phyloP scores from a whole-genome alignment of 2,888 invertebrate genomes.

The Zhengitettix transpicula region DNA sequence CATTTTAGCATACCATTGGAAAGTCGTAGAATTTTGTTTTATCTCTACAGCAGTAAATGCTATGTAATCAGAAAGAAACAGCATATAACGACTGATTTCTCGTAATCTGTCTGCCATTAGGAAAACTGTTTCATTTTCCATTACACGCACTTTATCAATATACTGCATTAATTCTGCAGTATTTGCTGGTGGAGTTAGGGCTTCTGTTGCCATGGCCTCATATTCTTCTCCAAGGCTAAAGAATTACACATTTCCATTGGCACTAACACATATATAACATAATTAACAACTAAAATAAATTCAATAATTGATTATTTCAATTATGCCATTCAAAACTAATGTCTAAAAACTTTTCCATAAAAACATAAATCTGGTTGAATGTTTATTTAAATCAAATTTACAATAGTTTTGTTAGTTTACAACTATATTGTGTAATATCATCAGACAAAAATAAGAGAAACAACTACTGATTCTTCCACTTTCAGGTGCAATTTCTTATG shows the following conservation, averaged over 20 bases:
- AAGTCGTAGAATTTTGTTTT: conserved; percentile 73
- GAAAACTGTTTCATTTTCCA: conserved; percentile 48
- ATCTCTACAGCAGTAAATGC: conserved; percentile 68
- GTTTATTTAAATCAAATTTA: too few relatives aligned
- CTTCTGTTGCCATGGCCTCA: conserved; percentile 56
- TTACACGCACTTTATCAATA: conserved; percentile 55
- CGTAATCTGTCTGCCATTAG: conserved; percentile 63
- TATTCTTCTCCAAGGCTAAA: conserved; percentile 70
- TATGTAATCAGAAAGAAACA: conserved; percentile 71
- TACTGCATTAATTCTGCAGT: conserved; percentile 76
- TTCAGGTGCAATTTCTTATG: too few relatives aligned
- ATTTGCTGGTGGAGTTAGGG: conserved; percentile 61
- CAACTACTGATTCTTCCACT: too few relatives aligned
- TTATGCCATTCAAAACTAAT: too few relatives aligned
- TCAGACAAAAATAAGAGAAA: too few relatives aligned
- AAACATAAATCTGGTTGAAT: too few relatives aligned
- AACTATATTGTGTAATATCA: too few relatives aligned
- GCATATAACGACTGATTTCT: conserved; percentile 39
- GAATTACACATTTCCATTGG: not conserved
- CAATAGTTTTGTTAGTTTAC: too few relatives aligned
- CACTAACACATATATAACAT: too few relatives aligned
- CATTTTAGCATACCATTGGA: conserved; percentile 72
- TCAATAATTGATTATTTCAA: too few relatives aligned
- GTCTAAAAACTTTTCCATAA: too few relatives aligned
- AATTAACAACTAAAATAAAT: too few relatives aligned